Evolutionary conservation across 2,888 invertebrate species (phyloP), one percentile per base, ranked within the genome.

Genomic region (Dynastes tityus): DNA sequence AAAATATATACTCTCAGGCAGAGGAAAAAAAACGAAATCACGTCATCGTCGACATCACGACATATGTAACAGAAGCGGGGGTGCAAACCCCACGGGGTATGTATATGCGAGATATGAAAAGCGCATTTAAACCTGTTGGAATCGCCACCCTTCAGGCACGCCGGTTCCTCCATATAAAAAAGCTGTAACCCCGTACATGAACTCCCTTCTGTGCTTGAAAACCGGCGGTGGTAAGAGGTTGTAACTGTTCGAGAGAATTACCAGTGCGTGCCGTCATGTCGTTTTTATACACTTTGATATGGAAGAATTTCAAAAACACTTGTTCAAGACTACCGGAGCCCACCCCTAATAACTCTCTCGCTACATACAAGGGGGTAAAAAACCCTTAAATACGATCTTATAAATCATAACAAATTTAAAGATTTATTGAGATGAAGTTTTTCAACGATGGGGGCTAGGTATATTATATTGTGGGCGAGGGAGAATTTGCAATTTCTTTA

Each of bases 61-160:
- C 78, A 77, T 77, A 77, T 77, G 77, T 77, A 77, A 70, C 49
- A 37, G n/a, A 71, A 68, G 73, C 73, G 81, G 82, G 84, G 85
- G 83, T 82, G 81, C 75, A 80, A 80, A 82, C 83, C 84, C 85
- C 85, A 81, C 80, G 82, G 78, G 85, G 63, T 77, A 79, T 83
- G 85, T 84, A 83, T 85, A 84, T 84, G 83, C 80, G 84, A 22
- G 67, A 84, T 86, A 86, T 86, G 85, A 87, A 86, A 86, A 86
- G 85, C 84, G 83, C 87, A 87, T 87, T 87, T 87, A 85, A 87
- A 87, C 87, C 87, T 87, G 87, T 87, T 87, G 87, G 86, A 80
- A 82, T 81, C 83, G 53, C 53, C 53, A 82, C 83, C 83, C 83
- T 83, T 83, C 67, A 45, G 29, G 45, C 40, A 67, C 67, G 67